Evolutionary conservation across 2,797 vertebrate species (phyloP).

Genomic region (Xyrichtys novacula): DNA sequence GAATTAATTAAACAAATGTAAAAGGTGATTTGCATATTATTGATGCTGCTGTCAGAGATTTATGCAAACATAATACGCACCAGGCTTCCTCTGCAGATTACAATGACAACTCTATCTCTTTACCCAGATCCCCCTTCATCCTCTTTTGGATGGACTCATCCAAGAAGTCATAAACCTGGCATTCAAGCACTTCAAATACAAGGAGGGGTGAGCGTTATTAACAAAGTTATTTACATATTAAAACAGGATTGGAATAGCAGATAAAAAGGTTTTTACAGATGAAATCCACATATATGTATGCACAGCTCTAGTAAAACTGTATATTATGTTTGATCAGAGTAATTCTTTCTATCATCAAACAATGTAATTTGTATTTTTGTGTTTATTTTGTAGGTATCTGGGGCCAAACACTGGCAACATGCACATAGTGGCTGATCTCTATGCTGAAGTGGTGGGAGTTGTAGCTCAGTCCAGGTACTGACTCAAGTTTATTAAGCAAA

Average conservation of each 20-base stretch:
- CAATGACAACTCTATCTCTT: constrained; percentile 29
- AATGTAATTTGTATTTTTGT: constrained; percentile 2
- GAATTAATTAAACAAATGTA: neutral
- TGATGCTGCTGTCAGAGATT: neutral
- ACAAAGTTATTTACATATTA: neutral
- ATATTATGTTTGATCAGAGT: neutral
- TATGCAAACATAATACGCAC: neutral
- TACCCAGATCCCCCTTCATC: constrained; percentile 97
- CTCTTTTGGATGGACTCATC: constrained; percentile 96
- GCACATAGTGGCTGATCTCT: constrained; percentile 99
- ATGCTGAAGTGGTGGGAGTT: constrained; percentile 97
- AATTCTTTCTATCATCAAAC: neutral
- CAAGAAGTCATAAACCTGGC: constrained; percentile 97
- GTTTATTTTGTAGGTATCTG: constrained; percentile 87
- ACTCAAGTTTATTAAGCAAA: constrained; percentile 25
- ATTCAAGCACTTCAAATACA: constrained; percentile 99
- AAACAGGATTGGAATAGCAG: too few species aligned
- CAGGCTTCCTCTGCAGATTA: neutral
- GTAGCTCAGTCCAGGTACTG: constrained; percentile 95
- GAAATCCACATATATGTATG: too few species aligned
- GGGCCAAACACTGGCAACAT: constrained; percentile 99
- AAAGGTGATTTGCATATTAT: neutral
- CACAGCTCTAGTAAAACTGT: too few species aligned
- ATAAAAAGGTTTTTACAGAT: too few species aligned
- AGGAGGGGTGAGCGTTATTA: constrained; percentile 92